phyloP scores from a whole-genome alignment of 2,797 vertebrate genomes.

The Buphagus erythrorhynchus region DNA sequence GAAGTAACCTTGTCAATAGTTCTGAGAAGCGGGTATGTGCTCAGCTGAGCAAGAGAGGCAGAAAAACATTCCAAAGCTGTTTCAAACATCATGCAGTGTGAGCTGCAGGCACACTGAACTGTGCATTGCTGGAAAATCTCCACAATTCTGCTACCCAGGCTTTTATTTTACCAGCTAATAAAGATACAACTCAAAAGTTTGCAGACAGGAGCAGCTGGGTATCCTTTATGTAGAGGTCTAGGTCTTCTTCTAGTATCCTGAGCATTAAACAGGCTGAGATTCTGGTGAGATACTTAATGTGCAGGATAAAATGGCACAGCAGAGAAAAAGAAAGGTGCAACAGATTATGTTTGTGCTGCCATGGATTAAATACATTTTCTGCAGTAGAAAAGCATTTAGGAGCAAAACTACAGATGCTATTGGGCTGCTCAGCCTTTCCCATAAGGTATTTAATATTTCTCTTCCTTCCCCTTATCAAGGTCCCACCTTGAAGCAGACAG shows the following conservation, averaged over 20 bases:
- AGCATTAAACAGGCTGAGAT: not conserved
- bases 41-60: not conserved
- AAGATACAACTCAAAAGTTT: not conserved
- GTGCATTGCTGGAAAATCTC: not conserved
- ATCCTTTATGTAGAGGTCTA: not conserved
- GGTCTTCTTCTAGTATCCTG: not conserved
- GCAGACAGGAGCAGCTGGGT: not conserved
- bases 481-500: not conserved
- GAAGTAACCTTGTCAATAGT: conserved; percentile 52
- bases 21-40: conserved; percentile 36
- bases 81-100: not conserved
- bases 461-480: not conserved
- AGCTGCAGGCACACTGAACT: not conserved
- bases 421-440: not conserved
- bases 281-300: not conserved
- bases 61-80: conserved; percentile 23
- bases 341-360: not conserved
- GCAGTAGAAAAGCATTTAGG: not conserved
- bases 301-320: not conserved
- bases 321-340: not conserved
- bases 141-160: not conserved
- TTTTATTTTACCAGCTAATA: not conserved
- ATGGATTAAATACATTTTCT: not conserved
- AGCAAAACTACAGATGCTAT: not conserved
- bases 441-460: not conserved